Evolutionary conservation across 1,140 invertebrate genomes (phyloP).

Genomic region (Gonioctena quinquepunctata): DNA sequence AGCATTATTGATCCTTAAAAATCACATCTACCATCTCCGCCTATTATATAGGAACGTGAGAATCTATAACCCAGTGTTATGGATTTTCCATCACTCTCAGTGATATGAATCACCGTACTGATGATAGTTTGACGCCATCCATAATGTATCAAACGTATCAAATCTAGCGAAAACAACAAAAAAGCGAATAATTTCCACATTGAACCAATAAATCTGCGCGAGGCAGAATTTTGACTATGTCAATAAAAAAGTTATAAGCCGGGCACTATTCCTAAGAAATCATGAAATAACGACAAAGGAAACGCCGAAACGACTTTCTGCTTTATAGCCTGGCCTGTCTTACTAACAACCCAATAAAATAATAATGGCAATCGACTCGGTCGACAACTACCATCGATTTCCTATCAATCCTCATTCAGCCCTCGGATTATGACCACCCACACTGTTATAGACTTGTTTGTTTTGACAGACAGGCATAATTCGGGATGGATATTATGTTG

Average conservation of each 20-base stretch:
- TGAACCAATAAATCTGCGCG: neutral
- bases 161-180: too few relatives aligned
- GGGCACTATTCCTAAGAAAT: neutral
- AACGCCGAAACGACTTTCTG: neutral
- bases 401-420: neutral
- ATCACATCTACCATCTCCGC: too few relatives aligned
- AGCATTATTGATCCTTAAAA: too few relatives aligned
- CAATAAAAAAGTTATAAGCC: neutral
- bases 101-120: too few relatives aligned
- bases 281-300: neutral
- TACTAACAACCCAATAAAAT: constrained; percentile 4
- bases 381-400: neutral
- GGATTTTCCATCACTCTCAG: too few relatives aligned
- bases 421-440: neutral
- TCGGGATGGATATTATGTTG: neutral
- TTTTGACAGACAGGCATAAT: neutral
- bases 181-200: too few relatives aligned
- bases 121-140: too few relatives aligned
- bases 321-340: neutral
- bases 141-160: too few relatives aligned
- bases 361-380: constrained; percentile 3
- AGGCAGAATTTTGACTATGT: neutral
- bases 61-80: too few relatives aligned
- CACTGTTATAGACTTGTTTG: constrained; percentile 2
- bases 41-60: too few relatives aligned